phyloP scores from a whole-genome alignment of 53 echinoderm and acorn worm genomes.

The Crossaster papposus region DNA sequence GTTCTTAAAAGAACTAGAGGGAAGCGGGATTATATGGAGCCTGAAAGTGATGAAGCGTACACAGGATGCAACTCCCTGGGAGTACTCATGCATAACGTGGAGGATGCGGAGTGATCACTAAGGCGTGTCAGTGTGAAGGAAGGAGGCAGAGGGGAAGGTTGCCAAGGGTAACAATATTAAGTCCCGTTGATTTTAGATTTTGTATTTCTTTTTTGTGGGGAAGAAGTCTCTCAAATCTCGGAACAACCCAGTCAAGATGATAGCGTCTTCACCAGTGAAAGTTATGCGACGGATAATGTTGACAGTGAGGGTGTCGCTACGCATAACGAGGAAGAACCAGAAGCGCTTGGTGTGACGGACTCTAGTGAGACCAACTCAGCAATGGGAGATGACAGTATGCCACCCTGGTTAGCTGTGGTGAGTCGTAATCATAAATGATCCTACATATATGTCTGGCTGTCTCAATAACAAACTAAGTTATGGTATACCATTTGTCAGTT shows the following conservation, averaged over 20 bases:
- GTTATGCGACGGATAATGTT: slow-evolving; percentile 1
- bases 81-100: too few relatives aligned
- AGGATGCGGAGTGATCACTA: too few relatives aligned
- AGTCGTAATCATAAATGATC: slow-evolving; percentile 24
- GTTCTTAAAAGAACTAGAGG: too few relatives aligned
- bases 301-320: slow-evolving; percentile 3
- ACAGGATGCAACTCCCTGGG: too few relatives aligned
- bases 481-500: too few relatives aligned
- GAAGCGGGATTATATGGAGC: too few relatives aligned
- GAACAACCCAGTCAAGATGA: slow-evolving; percentile 21
- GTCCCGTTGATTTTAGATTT: background rate
- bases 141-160: too few relatives aligned
- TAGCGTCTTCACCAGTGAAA: slow-evolving; percentile 47
- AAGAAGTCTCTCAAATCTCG: slow-evolving; percentile 47
- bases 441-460: too few relatives aligned
- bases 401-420: slow-evolving; percentile 87
- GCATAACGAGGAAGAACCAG: slow-evolving; percentile 13
- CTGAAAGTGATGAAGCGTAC: too few relatives aligned
- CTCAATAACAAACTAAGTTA: too few relatives aligned
- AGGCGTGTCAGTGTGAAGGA: too few relatives aligned
- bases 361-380: slow-evolving; percentile 23
- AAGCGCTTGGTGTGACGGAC: slow-evolving; percentile 49
- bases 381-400: slow-evolving; percentile 50
- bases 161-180: too few relatives aligned
- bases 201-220: background rate